A percentile compares a stretch with the other conserved stretches of the same genome.
Conservation (phyloP, 2,888 invertebrate species). For the Chirona hameri region DNA sequence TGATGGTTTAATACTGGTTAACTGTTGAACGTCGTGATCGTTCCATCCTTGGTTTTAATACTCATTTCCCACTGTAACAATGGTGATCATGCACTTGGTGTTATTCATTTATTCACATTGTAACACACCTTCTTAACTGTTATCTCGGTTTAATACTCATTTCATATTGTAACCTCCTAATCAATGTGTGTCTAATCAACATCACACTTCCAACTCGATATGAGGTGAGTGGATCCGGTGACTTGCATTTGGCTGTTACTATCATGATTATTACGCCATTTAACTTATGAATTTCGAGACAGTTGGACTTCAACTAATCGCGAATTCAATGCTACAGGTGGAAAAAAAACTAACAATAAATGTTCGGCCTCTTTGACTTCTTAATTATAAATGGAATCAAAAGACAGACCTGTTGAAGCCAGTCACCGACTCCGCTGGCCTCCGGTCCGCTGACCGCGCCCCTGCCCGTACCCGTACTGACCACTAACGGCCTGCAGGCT, state of each 20-base stretch:
- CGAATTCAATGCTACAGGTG: too few species aligned
- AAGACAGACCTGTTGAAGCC: too few species aligned
- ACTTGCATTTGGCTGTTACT: too few species aligned
- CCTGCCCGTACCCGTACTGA: slow-evolving; percentile 54
- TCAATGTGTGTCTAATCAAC: neutral
- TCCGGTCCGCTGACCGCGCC: slow-evolving; percentile 56
- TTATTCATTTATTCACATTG: too few species aligned
- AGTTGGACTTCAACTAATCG: too few species aligned
- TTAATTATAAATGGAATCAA: too few species aligned
- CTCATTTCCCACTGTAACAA: neutral
- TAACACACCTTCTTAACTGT: too few species aligned
- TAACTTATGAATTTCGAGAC: too few species aligned
- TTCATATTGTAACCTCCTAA: neutral
- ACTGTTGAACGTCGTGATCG: neutral
- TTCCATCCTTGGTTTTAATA: neutral
- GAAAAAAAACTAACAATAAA: too few species aligned
- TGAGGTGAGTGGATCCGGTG: too few species aligned
- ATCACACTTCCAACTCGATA: neutral
- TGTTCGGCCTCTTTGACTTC: too few species aligned
- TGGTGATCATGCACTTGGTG: neutral
- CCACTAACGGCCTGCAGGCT: slow-evolving; percentile 9
- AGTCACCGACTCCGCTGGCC: slow-evolving; percentile 34
- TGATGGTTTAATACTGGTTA: neutral
- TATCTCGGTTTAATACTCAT: neutral
- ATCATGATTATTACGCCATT: too few species aligned